Evolutionary conservation across 2,888 invertebrate genomes (phyloP), one percentile per base, ranked within the genome.

Genomic region (Prosapia bicincta): DNA sequence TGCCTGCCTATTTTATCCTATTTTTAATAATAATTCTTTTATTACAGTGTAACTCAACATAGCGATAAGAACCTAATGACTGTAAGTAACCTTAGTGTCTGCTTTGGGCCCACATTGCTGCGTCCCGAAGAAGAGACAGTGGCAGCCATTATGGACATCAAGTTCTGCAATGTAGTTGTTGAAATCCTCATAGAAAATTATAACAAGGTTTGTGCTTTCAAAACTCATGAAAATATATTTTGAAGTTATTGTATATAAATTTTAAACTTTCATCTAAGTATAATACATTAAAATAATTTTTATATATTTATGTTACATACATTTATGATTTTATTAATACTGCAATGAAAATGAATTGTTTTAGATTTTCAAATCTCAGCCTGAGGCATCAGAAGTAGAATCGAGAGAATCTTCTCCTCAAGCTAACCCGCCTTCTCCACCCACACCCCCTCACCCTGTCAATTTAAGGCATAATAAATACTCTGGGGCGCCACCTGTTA

Each of bases 131-230:
- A 97, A 84, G 98, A 99, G 88, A 96, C 98, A 9, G 96, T 99
- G 77, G 98, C 99, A 76, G 96, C 98, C 83, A 98, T 99, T 83
- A 93, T 99, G 89, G 98, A 99, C 86, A 95, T 99, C 81, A 99
- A 99, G 88, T 99, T 99, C 88, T 97, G 97, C 87, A 99, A 99
- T 87, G 96, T 99, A 83, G 96, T 99, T 80, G 97, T 99, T 75
- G 98, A 99, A 88, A 95, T 98, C 83, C 89, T 99, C 79, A 95
- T 99, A 78, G 94, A 95, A 82, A 94, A 96, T 85, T 94, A 91
- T 84, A 92, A 94, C 75, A 89, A 90, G 85, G 91, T 92, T 6
- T 38, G 38, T 38, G 5, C n/a, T n/a, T n/a, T n/a, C n/a, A n/a
- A n/a, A n/a, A n/a, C n/a, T n/a, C n/a, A n/a, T n/a, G n/a, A n/a